Percentiles rank a stretch among this genome's conserved stretches.
Evolutionary conservation across 1,140 invertebrate genomes (phyloP).

Genomic region (Hestina assimilis): DNA sequence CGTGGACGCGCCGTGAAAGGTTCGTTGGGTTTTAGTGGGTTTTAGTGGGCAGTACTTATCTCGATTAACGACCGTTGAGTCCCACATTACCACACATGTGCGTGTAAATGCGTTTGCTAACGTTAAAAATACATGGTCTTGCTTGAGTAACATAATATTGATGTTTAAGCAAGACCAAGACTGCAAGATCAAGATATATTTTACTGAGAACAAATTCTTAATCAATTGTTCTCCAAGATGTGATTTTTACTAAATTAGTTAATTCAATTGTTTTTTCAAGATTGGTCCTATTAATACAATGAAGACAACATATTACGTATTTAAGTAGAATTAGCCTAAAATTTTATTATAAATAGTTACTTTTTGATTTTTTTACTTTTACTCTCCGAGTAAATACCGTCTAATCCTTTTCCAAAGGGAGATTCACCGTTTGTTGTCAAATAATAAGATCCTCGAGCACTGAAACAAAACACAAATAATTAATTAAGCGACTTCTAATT

Average conservation of each 20-base stretch:
- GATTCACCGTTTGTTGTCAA: slow-evolving; percentile 59
- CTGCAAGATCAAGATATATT: background rate
- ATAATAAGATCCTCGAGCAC: slow-evolving; percentile 65
- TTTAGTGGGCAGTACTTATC: too few species aligned
- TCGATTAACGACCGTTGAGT: too few species aligned
- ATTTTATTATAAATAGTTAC: background rate
- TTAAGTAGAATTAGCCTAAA: slow-evolving; percentile 10
- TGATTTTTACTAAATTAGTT: background rate
- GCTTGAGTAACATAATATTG: too few species aligned
- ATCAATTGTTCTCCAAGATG: too few species aligned
- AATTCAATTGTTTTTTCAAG: background rate
- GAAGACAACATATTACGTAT: slow-evolving; percentile 1
- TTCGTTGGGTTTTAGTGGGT: too few species aligned
- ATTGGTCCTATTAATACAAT: background rate
- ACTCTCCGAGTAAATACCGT: slow-evolving; percentile 57
- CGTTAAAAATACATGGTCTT: too few species aligned
- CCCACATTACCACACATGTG: too few species aligned
- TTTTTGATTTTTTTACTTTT: slow-evolving; percentile 44
- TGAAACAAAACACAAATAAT: too few species aligned
- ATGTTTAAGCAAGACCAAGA: too few species aligned
- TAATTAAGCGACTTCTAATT: too few species aligned
- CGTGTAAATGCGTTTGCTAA: too few species aligned
- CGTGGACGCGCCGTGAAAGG: too few species aligned
- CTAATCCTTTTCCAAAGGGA: slow-evolving; percentile 67
- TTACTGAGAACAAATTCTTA: background rate